Conservation (phyloP, 2,888 invertebrate genomes). For the Entomobrya multifasciata region DNA sequence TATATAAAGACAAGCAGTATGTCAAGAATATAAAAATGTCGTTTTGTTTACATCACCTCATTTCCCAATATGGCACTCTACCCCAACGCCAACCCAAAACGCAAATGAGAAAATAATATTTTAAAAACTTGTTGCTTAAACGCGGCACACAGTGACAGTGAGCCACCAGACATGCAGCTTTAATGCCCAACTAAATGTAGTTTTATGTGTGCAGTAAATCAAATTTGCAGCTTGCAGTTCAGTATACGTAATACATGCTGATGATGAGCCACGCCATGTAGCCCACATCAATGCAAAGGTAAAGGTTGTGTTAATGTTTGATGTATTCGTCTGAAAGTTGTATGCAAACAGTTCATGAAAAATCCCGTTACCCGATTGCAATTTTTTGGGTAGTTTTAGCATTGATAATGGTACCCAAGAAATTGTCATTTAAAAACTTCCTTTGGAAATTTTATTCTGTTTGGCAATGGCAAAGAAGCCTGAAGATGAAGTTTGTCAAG, state of each 20-base stretch:
- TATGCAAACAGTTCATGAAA: too few species aligned
- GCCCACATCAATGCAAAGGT: not conserved
- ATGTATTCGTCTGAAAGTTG: too few species aligned
- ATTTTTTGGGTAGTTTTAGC: not conserved
- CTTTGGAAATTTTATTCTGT: too few species aligned
- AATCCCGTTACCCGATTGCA: not conserved
- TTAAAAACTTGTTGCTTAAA: conserved; percentile 23
- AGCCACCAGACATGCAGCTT: conserved; percentile 1
- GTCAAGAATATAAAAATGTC: not conserved
- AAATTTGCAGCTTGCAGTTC: not conserved
- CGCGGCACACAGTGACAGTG: conserved; percentile 11
- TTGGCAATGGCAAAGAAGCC: too few species aligned
- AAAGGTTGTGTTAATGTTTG: too few species aligned
- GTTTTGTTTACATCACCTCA: conserved; percentile 34
- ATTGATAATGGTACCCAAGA: too few species aligned
- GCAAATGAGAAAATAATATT: not conserved
- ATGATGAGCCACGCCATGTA: not conserved
- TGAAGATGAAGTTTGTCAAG: too few species aligned
- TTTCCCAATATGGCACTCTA: not conserved
- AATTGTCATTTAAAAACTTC: too few species aligned
- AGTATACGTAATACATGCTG: conserved; percentile 1
- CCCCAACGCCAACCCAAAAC: not conserved
- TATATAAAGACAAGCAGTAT: not conserved
- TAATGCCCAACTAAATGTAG: not conserved
- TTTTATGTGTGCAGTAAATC: not conserved